phyloP scores from a whole-genome alignment of 2,888 invertebrate genomes.

The Lordiphosa fenestrarum region DNA sequence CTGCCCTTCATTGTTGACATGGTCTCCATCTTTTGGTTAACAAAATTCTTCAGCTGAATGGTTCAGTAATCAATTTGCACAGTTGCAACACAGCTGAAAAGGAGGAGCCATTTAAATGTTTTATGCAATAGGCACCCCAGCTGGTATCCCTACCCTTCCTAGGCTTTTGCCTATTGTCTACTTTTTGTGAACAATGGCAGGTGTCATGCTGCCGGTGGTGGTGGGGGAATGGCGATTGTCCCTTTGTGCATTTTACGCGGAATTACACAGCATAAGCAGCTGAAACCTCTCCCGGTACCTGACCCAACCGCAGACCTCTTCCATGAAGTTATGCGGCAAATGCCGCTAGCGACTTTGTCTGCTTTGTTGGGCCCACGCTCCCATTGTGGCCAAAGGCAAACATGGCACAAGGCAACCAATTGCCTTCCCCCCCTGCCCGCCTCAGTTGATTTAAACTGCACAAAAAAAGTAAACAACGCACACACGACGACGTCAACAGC shows the following conservation, averaged over 20 bases:
- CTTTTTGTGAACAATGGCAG: slow-evolving; percentile 64
- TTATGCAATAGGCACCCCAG: slow-evolving; percentile 23
- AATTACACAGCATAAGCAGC: slow-evolving; percentile 69
- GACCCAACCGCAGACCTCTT: slow-evolving; percentile 29
- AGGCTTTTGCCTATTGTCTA: slow-evolving; percentile 53
- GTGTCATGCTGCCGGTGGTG: slow-evolving; percentile 58
- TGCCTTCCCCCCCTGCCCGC: slow-evolving; percentile 31
- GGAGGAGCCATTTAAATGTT: slow-evolving; percentile 37
- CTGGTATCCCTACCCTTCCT: slow-evolving; percentile 1
- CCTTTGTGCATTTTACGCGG: slow-evolving; percentile 74
- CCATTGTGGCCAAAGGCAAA: slow-evolving; percentile 68
- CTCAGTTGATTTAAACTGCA: slow-evolving; percentile 57
- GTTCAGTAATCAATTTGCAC: slow-evolving; percentile 57
- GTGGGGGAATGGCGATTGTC: slow-evolving; percentile 38
- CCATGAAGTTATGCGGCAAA: slow-evolving; percentile 48
- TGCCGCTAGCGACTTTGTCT: slow-evolving; percentile 58
- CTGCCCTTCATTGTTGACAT: too few relatives aligned
- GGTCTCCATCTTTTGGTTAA: too few relatives aligned
- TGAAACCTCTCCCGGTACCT: slow-evolving; percentile 27
- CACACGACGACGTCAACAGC: slow-evolving; percentile 2
- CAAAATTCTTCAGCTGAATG: too few relatives aligned
- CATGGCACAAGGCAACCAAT: slow-evolving; percentile 51
- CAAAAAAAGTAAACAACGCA: slow-evolving; percentile 44
- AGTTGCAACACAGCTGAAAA: slow-evolving; percentile 14
- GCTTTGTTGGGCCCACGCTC: slow-evolving; percentile 53